phyloP scores from a whole-genome alignment of 1,140 invertebrate species.

The Psix sp. region DNA sequence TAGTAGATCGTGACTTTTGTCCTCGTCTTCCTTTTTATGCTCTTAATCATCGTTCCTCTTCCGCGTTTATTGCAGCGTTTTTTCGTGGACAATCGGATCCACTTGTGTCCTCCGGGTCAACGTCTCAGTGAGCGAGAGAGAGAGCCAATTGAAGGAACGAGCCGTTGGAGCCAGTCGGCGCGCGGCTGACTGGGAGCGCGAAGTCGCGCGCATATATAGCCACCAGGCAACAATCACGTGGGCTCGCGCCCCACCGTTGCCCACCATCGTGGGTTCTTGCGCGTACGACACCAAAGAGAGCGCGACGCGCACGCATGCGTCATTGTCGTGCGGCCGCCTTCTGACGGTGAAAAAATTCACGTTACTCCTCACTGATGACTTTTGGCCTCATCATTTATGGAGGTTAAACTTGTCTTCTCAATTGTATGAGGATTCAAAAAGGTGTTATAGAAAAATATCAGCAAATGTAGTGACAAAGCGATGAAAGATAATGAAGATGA shows the following conservation, averaged over 20 bases:
- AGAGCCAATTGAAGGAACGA: not conserved
- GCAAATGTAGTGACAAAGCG: too few species aligned
- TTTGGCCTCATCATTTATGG: too few species aligned
- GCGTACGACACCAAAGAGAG: slow-evolving; percentile 8
- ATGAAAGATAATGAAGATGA: too few species aligned
- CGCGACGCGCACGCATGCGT: slow-evolving; percentile 23
- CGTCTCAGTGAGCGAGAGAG: slow-evolving; percentile 4
- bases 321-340: not conserved
- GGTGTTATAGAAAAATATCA: too few species aligned
- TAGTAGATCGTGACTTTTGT: too few species aligned
- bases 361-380: slow-evolving; percentile 3
- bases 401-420: too few species aligned
- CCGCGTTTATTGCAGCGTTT: not conserved
- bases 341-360: not conserved
- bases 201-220: slow-evolving; percentile 64
- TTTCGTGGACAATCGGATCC: not conserved
- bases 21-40: too few species aligned
- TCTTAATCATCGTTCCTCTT: not conserved
- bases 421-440: too few species aligned
- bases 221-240: slow-evolving; percentile 63
- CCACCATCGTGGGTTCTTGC: slow-evolving; percentile 2
- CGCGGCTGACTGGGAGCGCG: slow-evolving; percentile 64
- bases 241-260: slow-evolving; percentile 22
- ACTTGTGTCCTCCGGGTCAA: slow-evolving; percentile 11
- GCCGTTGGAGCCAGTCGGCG: slow-evolving; percentile 65